A percentile compares a stretch with the other conserved stretches of the same genome.
phyloP scores from a whole-genome alignment of 2,888 invertebrate genomes.

The Caprella mutica region DNA sequence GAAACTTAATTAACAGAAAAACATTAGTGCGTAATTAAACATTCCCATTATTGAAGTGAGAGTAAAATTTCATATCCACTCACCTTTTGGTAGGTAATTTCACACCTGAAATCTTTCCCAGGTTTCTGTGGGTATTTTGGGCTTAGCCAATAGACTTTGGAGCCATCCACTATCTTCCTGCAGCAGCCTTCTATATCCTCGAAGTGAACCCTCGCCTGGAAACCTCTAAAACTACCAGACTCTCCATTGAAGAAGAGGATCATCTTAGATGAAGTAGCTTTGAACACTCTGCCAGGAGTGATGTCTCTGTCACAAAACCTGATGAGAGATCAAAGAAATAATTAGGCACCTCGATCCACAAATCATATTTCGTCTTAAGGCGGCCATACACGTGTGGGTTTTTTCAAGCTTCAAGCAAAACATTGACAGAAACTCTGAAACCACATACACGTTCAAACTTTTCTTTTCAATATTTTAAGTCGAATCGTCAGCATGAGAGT shows the following conservation, averaged over 20 bases:
- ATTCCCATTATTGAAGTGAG: background rate
- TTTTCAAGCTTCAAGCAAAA: too few relatives aligned
- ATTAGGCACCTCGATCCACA: too few relatives aligned
- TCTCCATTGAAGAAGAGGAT: constrained; percentile 27
- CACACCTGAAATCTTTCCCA: background rate
- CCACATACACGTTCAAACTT: too few relatives aligned
- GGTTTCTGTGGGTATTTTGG: constrained; percentile 1
- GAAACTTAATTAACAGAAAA: background rate
- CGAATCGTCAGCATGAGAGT: too few relatives aligned
- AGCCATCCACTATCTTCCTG: constrained; percentile 12
- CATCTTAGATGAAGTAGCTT: constrained; percentile 10
- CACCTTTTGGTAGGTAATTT: too few relatives aligned
- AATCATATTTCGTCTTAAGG: too few relatives aligned
- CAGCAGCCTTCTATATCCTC: constrained; percentile 23
- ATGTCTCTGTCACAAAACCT: constrained; percentile 29
- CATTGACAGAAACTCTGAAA: too few relatives aligned
- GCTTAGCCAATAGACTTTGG: constrained; percentile 2
- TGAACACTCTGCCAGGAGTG: constrained; percentile 13
- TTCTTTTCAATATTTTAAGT: too few relatives aligned
- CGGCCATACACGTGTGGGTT: too few relatives aligned
- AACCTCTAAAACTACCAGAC: constrained; percentile 20
- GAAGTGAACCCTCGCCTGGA: constrained; percentile 21
- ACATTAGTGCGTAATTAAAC: too few relatives aligned
- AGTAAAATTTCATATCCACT: background rate
- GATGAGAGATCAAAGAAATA: background rate